Base-by-base conservation (phyloP, 1,140 invertebrate genomes). In the Bicyclus anynana region DNA sequence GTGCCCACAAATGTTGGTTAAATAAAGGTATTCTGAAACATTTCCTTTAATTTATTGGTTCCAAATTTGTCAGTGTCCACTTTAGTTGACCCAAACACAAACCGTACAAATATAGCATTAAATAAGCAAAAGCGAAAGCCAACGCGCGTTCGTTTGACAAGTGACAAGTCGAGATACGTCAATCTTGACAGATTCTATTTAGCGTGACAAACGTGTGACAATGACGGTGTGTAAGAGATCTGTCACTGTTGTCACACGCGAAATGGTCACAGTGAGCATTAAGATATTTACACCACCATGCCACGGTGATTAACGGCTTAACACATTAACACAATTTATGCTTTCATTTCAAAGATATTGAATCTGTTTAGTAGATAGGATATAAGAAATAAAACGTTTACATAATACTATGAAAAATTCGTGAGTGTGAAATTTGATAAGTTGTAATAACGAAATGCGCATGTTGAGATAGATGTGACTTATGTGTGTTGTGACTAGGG, bases 141-240 rank as follows among this genome's bases (percentile, higher is more conserved):
- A 44, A 20, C 7, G 20, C 29, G 9, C 29, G 29, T 17, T 9
- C 13, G 20, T n/a, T 20, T n/a, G 40, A 44, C 37, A 57, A 57
- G 38, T 51, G 55, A 51, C 37, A 57, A 47, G 33, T 55, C 20
- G 38, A 33, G n/a, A 57, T 14, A 47, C 40, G 38, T 57, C 55
- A 38, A n/a, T 44, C 38, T 20, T 29, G 18, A 44, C 40, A 44
- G 6, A 12, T 5, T 7, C 29, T 12, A 33, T 33, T 33, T 33
- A 33, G 29, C n/a, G 29, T 33, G 29, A 33, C 29, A 33, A 33
- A 33, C n/a, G 3, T 20, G 40, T 20, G 40, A 44, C 37, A 57
- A 23, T 23, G 44, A 17, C 44, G 55, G 44, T 38, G 51, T 35
- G 44, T 48, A 5, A 35, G 40, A 7, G 49, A 23, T 20, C 55